Evolutionary conservation across 2,888 invertebrate genomes (phyloP), one percentile per base, ranked within the genome.

Genomic region (Drosophila subsilvestris): DNA sequence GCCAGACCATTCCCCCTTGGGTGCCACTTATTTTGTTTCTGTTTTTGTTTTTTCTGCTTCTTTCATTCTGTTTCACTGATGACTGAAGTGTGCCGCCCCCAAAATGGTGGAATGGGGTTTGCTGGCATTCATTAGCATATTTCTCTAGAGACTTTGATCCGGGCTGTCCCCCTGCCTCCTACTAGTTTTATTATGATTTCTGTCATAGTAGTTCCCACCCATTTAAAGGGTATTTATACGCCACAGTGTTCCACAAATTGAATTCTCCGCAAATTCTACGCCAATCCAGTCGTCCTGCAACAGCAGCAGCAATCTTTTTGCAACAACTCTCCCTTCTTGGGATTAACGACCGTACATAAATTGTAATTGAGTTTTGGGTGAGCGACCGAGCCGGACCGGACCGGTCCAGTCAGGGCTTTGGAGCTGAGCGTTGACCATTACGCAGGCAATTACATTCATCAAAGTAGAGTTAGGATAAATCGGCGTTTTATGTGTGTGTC

Each of bases 81-180:
- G 62, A 55, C 48, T 70, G 57, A 48, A 57, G 56, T 47, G 63
- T 29, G 43, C 14, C 25, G 25, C 60, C 37, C 12, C 4, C 32
- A 17, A 51, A 17, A 44, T 25, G 44, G 42, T 56, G 22, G 22
- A 25, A 25, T 6, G 25, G 25, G 25, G 25, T 43, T 49, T 51
- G 57, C 73, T 74, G 81, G 81, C 87, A 81, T 86, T 83, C 83
- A 84, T 83, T 83, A 83, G 85, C 83, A 83, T 83, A 83, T 83
- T 83, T 83, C 85, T 86, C 85, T 73, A 63, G 87, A 78, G 81
- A 76, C 43, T 55, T 37, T 22, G 54, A 55, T 22, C 20, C 53
- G 53, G 43, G 10, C 8, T 14, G 29, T 17, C 0, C 32, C n/a
- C 20, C 14, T n/a, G 51, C 12, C 58, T 44, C 22, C 48, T 37